phyloP scores from a whole-genome alignment of 2,888 invertebrate genomes.

The Apamea crenata region DNA sequence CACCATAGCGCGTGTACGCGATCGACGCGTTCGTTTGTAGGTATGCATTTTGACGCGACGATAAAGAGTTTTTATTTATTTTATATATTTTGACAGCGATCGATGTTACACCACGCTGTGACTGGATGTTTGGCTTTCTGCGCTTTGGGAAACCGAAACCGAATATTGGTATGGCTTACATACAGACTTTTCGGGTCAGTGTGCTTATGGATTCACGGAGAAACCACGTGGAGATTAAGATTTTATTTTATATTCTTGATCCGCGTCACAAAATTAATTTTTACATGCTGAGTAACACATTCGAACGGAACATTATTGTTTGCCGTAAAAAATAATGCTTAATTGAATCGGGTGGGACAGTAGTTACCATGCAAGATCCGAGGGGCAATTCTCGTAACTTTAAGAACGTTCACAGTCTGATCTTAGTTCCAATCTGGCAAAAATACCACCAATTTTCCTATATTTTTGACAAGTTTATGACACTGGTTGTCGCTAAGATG shows the following conservation, averaged over 20 bases:
- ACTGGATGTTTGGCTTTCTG: conserved; percentile 1
- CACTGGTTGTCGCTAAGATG: too few species aligned
- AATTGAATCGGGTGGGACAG: neutral
- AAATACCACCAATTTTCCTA: too few species aligned
- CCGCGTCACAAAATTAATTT: neutral
- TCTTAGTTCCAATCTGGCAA: too few species aligned
- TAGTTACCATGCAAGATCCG: too few species aligned
- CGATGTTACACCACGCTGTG: neutral
- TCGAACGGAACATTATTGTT: neutral
- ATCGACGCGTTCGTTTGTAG: too few species aligned
- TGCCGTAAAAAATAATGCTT: neutral
- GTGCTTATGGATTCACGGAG: conserved; percentile 1
- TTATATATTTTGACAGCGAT: neutral
- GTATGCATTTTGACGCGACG: too few species aligned
- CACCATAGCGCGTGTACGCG: too few species aligned
- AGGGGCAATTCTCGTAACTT: too few species aligned
- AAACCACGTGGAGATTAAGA: neutral
- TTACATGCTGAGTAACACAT: too few species aligned
- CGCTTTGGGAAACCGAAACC: conserved; percentile 6
- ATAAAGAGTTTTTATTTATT: neutral
- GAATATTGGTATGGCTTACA: conserved; percentile 42
- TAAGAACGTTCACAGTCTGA: too few species aligned
- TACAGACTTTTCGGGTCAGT: neutral
- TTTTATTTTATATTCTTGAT: neutral
- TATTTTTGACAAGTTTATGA: too few species aligned